Evolutionary conservation across 2,797 vertebrate genomes (phyloP).

Genomic region (Bryconaethiops microstoma): DNA sequence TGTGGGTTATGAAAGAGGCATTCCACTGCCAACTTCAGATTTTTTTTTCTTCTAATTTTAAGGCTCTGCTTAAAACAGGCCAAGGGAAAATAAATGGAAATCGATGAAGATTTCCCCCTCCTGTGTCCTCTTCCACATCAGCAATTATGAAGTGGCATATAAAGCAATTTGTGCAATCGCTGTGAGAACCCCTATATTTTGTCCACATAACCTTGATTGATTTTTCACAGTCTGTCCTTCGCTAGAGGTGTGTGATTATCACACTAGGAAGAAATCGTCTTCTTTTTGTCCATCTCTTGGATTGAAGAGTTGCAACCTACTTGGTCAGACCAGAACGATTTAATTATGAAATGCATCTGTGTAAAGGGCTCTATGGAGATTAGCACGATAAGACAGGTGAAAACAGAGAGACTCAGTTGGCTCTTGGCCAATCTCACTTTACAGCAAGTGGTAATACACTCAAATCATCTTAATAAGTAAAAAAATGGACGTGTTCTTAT

Average conservation of each 20-base stretch:
- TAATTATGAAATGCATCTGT: conserved; percentile 56
- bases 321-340: conserved; percentile 46
- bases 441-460: background rate
- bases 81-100: conserved; percentile 42
- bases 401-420: background rate
- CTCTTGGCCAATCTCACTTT: background rate
- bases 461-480: background rate
- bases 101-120: conserved; percentile 28
- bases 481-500: background rate
- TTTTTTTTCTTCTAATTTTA: conserved; percentile 37
- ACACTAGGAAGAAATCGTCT: conserved; percentile 33
- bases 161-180: conserved; percentile 47
- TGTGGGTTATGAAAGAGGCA: conserved; percentile 17
- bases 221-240: conserved; percentile 52
- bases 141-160: conserved; percentile 41
- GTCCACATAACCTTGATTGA: conserved; percentile 48
- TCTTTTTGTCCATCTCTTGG: conserved; percentile 31
- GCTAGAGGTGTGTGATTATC: conserved; percentile 41
- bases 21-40: conserved; percentile 7
- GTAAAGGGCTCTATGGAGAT: conserved; percentile 13
- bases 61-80: conserved; percentile 25
- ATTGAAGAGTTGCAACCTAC: conserved; percentile 46
- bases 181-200: conserved; percentile 38
- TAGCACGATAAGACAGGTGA: conserved; percentile 42
- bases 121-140: conserved; percentile 25